phyloP scores from a whole-genome alignment of 1,140 invertebrate species.

The Globodera ellingtonae region DNA sequence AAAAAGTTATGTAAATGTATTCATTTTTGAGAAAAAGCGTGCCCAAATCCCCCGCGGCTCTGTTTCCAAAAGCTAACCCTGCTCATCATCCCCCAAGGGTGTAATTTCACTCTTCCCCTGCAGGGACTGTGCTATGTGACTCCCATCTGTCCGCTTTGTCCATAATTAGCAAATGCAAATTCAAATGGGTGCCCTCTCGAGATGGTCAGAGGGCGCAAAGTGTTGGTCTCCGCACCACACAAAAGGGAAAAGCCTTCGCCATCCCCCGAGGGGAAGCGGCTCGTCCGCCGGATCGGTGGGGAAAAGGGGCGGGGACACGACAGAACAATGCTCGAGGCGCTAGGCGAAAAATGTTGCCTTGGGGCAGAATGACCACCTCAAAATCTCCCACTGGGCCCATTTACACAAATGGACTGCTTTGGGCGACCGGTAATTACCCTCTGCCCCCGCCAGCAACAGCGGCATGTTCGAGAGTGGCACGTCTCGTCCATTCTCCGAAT shows the following conservation, averaged over 20 bases:
- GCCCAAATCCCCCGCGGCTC: neutral
- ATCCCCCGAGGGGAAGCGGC: neutral
- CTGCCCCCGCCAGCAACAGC: no score
- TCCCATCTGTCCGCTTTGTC: neutral
- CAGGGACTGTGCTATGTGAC: neutral
- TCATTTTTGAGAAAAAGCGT: neutral
- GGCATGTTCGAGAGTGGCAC: no score
- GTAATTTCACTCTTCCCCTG: slow-evolving; percentile 13
- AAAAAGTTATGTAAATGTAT: slow-evolving; percentile 37
- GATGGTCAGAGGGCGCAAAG: neutral
- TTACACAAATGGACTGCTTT: no score
- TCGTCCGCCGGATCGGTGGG: neutral
- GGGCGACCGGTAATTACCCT: no score
- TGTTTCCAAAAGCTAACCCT: neutral
- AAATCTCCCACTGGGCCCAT: no score
- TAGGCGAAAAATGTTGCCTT: no score
- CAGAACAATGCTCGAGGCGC: no score
- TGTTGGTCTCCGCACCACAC: neutral
- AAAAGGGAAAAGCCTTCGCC: neutral
- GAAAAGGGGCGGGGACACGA: no score
- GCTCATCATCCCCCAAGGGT: neutral
- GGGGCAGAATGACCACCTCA: no score
- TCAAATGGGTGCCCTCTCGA: neutral
- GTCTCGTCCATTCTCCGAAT: no score
- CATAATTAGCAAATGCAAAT: slow-evolving; percentile 22